A percentile compares a stretch with the other conserved stretches of the same genome.
These are phyloP conservation scores for Penaeus monodon DNA, from an alignment of 2,888 invertebrate species.

Conservation along the genomic window DNA sequence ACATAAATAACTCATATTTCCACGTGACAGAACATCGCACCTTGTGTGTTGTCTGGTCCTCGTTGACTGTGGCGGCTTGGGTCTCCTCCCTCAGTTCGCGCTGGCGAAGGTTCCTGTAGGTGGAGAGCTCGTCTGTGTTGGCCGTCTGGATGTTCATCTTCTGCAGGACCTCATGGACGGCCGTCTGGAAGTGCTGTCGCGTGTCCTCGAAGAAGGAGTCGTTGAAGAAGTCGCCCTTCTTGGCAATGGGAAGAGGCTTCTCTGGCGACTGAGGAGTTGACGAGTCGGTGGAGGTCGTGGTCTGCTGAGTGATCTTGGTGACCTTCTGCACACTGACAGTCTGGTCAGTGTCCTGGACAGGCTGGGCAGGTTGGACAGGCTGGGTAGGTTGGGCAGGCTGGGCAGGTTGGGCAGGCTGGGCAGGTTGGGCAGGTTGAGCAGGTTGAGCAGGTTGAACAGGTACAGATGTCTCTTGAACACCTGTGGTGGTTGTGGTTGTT, in stretches of 20 bases:
- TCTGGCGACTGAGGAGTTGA: background rate
- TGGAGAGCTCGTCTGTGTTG: conserved; percentile 21
- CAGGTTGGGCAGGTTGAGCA: background rate
- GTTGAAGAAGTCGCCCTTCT: conserved; percentile 50
- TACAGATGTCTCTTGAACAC: background rate
- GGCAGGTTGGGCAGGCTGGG: background rate
- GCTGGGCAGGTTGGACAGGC: background rate
- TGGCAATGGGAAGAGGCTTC: conserved; percentile 10
- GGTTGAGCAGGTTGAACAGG: background rate
- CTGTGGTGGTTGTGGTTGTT: background rate
- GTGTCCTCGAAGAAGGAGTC: conserved; percentile 49
- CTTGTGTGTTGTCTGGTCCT: conserved; percentile 2
- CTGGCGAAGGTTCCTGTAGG: conserved; percentile 51
- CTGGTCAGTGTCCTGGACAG: background rate
- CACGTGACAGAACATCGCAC: background rate
- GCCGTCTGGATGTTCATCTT: conserved; percentile 21
- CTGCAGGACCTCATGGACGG: conserved; percentile 43
- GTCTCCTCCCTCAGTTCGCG: conserved; percentile 42
- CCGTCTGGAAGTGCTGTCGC: conserved; percentile 48
- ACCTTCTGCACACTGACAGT: conserved; percentile 5
- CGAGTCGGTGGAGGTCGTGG: background rate
- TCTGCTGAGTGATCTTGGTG: conserved; percentile 14
- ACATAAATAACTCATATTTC: too few species aligned
- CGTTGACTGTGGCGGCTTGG: conserved; percentile 26
- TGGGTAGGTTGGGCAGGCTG: background rate